Evolutionary conservation across 2,113 vertebrate species (phyloP), one percentile per base, ranked within the genome.

Genomic region (Lampris megalopsis): DNA sequence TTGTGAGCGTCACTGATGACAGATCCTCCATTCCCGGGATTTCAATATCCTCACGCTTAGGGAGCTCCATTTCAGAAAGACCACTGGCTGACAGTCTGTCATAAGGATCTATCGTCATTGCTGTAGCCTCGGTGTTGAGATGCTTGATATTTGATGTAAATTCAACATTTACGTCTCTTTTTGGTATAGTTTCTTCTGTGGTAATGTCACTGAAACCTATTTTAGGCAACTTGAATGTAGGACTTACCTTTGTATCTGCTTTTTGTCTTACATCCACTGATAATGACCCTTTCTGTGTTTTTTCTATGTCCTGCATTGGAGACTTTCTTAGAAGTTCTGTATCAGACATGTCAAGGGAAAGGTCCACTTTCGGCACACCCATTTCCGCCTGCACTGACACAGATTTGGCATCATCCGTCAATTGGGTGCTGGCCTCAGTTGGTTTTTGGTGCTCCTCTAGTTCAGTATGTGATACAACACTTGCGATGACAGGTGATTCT

Each of bases 1-100:
- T 61, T 49, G 60, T 73, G 9, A 13, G 87, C 47, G 42, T 80
- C 43, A 10, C 63, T 75, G 86, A 58, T 58, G 64, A 75, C 64
- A 61, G 72, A 65, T 87, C 91, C 72, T 94, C 94, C 92, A 94
- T 95, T 1, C 94, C 93, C 75, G 94, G 94, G 81, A 95, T 95
- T 66, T 89, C 92, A 81, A 94, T 93, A 57, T 95, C 94, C 77
- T 95, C 94, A 45, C 94, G 88, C 86, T 94, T 95, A 40, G 91
- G 92, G 72, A 94, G 87, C 58, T 84, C 71, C 8, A 68, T 66
- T 60, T 68, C 87, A 40, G 63, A 86, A 73, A 73, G 42, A 42
- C 38, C 63, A 37, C 73, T 58, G 80, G 80, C 80, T 64, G 81
- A 79, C 35, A 83, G 72, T 75, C 50, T 74, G 10, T 86, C 79